Percentiles rank a stretch among this genome's conserved stretches.
phyloP scores from a whole-genome alignment of 1,140 invertebrate species.

The Drosophila littoralis region DNA sequence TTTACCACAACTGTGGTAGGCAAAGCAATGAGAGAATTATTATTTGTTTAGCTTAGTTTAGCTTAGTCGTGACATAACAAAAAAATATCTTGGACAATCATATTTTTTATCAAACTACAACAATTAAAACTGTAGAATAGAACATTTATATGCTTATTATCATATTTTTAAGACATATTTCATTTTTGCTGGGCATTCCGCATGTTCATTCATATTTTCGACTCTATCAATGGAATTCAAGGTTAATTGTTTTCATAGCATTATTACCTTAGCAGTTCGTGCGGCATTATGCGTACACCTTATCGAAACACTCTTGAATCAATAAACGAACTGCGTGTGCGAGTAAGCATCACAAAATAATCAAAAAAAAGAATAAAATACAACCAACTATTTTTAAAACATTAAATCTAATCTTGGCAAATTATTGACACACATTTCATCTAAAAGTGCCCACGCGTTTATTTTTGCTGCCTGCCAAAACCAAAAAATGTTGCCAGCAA shows the following conservation, averaged over 20 bases:
- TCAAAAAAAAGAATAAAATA: neutral
- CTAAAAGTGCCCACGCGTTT: conserved; percentile 23
- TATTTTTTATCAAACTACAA: too few species aligned
- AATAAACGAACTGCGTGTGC: neutral
- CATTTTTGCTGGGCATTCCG: too few species aligned
- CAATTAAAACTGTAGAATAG: too few species aligned
- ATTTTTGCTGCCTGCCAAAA: conserved; percentile 33
- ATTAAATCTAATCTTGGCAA: conserved; percentile 29
- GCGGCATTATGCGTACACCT: neutral
- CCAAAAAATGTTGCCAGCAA: conserved; percentile 24
- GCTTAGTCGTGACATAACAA: too few species aligned
- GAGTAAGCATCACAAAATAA: neutral
- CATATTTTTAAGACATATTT: too few species aligned
- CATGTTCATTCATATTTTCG: too few species aligned
- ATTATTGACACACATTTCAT: conserved; percentile 29
- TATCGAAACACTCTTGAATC: neutral
- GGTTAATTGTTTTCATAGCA: too few species aligned
- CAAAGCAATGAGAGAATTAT: neutral
- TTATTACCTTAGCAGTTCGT: neutral
- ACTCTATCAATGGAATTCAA: too few species aligned
- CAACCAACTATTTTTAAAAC: conserved; percentile 30
- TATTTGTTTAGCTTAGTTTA: neutral
- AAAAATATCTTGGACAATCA: neutral
- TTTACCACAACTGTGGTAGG: neutral
- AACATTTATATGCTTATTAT: too few species aligned